These are phyloP conservation scores for Pseudorasbora parva DNA, from an alignment of 2,113 vertebrate species.

Conservation along the genomic window DNA sequence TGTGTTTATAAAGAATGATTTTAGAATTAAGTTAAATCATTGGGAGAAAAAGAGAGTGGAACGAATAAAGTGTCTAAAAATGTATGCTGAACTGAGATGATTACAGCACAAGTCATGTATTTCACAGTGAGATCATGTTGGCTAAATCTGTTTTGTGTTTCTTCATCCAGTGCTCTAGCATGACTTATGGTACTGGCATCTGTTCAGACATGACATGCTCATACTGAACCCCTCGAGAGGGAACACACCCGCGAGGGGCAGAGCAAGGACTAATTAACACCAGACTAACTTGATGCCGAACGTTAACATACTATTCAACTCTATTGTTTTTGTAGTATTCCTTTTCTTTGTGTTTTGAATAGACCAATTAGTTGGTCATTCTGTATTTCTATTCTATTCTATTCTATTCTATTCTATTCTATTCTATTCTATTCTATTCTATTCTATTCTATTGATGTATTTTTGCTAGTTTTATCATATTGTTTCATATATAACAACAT, in stretches of 20 bases:
- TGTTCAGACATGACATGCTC: slow-evolving; percentile 26
- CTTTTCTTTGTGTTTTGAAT: neutral
- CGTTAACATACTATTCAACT: neutral
- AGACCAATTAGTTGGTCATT: no score
- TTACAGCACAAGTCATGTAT: slow-evolving; percentile 24
- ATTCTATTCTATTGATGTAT: slow-evolving; percentile 1
- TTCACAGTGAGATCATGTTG: slow-evolving; percentile 31
- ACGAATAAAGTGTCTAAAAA: neutral
- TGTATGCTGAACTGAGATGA: slow-evolving; percentile 18
- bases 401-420: no score
- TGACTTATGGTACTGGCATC: slow-evolving; percentile 21
- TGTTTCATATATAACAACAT: neutral
- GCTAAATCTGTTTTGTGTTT: slow-evolving; percentile 20
- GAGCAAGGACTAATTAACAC: slow-evolving; percentile 31
- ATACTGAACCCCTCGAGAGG: slow-evolving; percentile 26
- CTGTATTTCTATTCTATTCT: no score
- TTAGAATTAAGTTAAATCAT: slow-evolving; percentile 6
- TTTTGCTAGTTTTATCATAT: neutral
- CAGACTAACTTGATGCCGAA: neutral
- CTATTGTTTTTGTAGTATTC: neutral
- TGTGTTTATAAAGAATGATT: slow-evolving; percentile 16
- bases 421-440: neutral
- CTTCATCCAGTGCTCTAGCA: slow-evolving; percentile 1
- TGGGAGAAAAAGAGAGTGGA: neutral
- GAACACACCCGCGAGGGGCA: slow-evolving; percentile 22